These are phyloP conservation scores for Lacerta agilis DNA, from an alignment of 2,797 vertebrate genomes.

Conservation along the genomic window DNA sequence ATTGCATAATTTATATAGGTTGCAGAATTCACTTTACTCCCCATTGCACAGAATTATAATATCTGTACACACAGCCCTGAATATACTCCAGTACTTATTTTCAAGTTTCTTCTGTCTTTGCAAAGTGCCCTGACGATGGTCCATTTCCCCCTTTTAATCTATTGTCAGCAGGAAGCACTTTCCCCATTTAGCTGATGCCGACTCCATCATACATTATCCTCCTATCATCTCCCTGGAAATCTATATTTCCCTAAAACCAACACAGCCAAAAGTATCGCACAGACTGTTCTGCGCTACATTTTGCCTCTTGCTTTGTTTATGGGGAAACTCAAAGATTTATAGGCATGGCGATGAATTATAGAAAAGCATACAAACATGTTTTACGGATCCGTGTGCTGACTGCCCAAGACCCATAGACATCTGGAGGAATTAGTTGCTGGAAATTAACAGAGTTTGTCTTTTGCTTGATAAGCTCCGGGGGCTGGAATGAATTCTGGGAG, in stretches of 20 bases:
- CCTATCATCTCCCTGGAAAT: slow-evolving; percentile 8
- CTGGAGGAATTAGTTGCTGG: slow-evolving; percentile 78
- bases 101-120: background rate
- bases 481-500: slow-evolving; percentile 69
- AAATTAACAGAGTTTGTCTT: slow-evolving; percentile 76
- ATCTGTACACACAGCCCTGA: background rate
- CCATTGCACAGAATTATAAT: background rate
- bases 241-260: slow-evolving; percentile 23
- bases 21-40: background rate
- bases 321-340: slow-evolving; percentile 74
- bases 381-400: slow-evolving; percentile 72
- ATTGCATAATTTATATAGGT: slow-evolving; percentile 5
- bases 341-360: slow-evolving; percentile 68
- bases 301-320: slow-evolving; percentile 73
- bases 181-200: background rate
- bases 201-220: slow-evolving; percentile 24
- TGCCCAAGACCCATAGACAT: slow-evolving; percentile 68
- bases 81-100: background rate
- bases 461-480: slow-evolving; percentile 73
- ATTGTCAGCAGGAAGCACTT: slow-evolving; percentile 18
- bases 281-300: slow-evolving; percentile 60
- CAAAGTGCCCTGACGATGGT: background rate
- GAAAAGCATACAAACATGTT: slow-evolving; percentile 73
- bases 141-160: slow-evolving; percentile 15
- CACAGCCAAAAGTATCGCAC: slow-evolving; percentile 27